phyloP scores from a whole-genome alignment of 2,888 invertebrate species.

The Sicus ferrugineus region DNA sequence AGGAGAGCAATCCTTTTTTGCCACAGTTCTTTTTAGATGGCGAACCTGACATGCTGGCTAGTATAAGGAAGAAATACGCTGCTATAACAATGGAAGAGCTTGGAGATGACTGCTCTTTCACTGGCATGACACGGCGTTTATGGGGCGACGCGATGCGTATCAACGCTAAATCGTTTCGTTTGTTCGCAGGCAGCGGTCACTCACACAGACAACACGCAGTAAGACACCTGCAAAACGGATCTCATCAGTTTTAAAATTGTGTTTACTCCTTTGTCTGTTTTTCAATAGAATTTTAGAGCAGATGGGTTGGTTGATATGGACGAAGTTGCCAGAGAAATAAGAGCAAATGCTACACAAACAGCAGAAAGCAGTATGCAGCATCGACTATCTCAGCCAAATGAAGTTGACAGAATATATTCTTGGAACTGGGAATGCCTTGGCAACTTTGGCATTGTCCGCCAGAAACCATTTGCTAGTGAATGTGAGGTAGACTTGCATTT shows the following conservation, averaged over 20 bases:
- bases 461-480: slow-evolving; percentile 48
- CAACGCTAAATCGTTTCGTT: slow-evolving; percentile 42
- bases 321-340: not conserved
- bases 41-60: slow-evolving; percentile 41
- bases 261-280: too few relatives aligned
- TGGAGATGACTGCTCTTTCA: slow-evolving; percentile 43
- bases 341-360: not conserved
- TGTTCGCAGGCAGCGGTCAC: slow-evolving; percentile 38
- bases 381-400: not conserved
- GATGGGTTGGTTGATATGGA: not conserved
- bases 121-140: slow-evolving; percentile 46
- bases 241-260: too few relatives aligned
- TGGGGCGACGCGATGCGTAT: slow-evolving; percentile 45
- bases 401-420: slow-evolving; percentile 33
- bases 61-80: slow-evolving; percentile 46
- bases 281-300: not conserved
- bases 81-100: not conserved
- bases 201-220: not conserved
- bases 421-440: slow-evolving; percentile 54
- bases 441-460: slow-evolving; percentile 43
- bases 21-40: slow-evolving; percentile 46
- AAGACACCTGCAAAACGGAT: not conserved
- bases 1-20: slow-evolving; percentile 47
- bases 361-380: not conserved
- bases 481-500: slow-evolving; percentile 45